phyloP scores from a whole-genome alignment of 2,888 invertebrate species.

The Limenitis camilla region DNA sequence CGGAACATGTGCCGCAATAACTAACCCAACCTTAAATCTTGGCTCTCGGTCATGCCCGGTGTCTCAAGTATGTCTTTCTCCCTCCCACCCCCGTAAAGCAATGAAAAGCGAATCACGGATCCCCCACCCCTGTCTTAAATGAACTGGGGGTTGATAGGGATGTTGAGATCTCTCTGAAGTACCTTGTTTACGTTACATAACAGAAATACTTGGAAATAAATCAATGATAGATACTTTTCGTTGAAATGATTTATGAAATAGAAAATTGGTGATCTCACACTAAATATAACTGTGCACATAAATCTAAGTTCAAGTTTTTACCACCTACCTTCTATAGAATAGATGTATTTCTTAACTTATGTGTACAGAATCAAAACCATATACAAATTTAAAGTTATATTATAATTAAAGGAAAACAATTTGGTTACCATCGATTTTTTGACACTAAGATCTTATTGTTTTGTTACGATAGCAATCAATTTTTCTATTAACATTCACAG shows the following conservation, averaged over 20 bases:
- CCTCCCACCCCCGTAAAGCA: slow-evolving; percentile 57
- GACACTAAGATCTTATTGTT: too few species aligned
- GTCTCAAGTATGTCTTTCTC: slow-evolving; percentile 36
- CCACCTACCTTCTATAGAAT: too few species aligned
- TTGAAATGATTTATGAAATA: not conserved
- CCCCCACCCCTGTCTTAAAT: slow-evolving; percentile 67
- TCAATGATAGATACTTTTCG: slow-evolving; percentile 14
- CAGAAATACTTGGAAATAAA: slow-evolving; percentile 23
- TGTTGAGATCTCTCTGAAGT: slow-evolving; percentile 26
- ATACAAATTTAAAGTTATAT: too few species aligned
- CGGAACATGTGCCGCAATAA: slow-evolving; percentile 27
- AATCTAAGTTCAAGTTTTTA: too few species aligned
- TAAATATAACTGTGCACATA: too few species aligned
- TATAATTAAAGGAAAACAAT: too few species aligned
- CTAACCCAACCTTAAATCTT: slow-evolving; percentile 55
- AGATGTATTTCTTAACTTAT: too few species aligned
- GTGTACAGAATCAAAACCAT: too few species aligned
- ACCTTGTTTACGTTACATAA: slow-evolving; percentile 29
- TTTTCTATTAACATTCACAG: too few species aligned
- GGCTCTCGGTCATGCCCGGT: slow-evolving; percentile 42
- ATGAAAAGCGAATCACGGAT: slow-evolving; percentile 69
- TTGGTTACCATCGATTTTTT: too few species aligned
- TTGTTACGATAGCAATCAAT: too few species aligned
- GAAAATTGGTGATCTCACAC: too few species aligned
- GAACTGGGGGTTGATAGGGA: slow-evolving; percentile 52